phyloP scores from a whole-genome alignment of 2,797 vertebrate genomes.

The Sebastes kiyomatsui region DNA sequence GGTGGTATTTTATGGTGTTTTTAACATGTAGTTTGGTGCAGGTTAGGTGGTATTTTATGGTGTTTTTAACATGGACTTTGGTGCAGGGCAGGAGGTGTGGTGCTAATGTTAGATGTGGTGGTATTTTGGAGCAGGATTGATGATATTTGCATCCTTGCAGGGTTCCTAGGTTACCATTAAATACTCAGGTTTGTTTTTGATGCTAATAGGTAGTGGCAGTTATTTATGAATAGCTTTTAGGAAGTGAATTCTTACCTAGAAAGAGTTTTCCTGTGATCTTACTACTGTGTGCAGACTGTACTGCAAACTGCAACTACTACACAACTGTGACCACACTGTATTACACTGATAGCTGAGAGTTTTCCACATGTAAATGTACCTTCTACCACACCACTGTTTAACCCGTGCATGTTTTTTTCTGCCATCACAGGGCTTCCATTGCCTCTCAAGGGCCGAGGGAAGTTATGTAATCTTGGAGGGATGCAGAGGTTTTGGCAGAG shows the following conservation, averaged over 20 bases:
- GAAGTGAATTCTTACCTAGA: not conserved
- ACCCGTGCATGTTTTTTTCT: slow-evolving; percentile 18
- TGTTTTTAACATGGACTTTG: not conserved
- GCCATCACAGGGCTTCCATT: slow-evolving; percentile 7
- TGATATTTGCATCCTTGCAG: not conserved
- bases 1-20: too few species aligned
- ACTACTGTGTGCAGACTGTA: not conserved
- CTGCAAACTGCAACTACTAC: too few species aligned
- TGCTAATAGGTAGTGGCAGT: too few species aligned
- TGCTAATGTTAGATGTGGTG: not conserved
- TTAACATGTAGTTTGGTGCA: too few species aligned
- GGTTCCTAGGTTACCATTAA: slow-evolving; percentile 17
- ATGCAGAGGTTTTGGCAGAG: slow-evolving; percentile 49
- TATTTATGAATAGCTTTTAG: not conserved
- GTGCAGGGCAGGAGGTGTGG: not conserved
- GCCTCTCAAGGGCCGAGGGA: slow-evolving; percentile 6
- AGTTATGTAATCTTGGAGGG: slow-evolving; percentile 65
- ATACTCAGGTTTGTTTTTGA: not conserved
- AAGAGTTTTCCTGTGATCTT: not conserved
- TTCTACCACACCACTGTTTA: not conserved
- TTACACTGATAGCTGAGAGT: not conserved
- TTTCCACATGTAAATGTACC: not conserved
- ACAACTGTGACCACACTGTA: not conserved
- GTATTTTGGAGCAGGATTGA: not conserved
- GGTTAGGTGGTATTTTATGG: too few species aligned